phyloP scores from a whole-genome alignment of 1,140 invertebrate genomes.

The Cyclina sinensis region DNA sequence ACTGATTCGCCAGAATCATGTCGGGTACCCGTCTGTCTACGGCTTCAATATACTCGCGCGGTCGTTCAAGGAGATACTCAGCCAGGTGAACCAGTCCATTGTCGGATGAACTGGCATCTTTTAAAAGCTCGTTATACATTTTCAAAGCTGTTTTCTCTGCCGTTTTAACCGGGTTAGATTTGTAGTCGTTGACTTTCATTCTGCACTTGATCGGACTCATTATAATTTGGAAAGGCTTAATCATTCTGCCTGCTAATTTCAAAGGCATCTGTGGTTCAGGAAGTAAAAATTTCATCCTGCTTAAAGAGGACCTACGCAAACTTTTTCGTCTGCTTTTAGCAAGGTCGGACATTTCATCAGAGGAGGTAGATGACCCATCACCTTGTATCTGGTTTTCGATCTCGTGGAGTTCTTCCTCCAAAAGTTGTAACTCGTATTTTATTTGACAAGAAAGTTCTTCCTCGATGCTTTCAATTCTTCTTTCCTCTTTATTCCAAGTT shows the following conservation, averaged over 20 bases:
- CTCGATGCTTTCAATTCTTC: slow-evolving; percentile 15
- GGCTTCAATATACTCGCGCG: slow-evolving; percentile 40
- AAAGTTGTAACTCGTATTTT: slow-evolving; percentile 60
- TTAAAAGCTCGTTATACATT: slow-evolving; percentile 38
- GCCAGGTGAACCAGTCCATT: slow-evolving; percentile 18
- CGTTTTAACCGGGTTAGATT: slow-evolving; percentile 27
- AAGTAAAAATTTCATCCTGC: slow-evolving; percentile 6
- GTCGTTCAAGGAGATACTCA: slow-evolving; percentile 56
- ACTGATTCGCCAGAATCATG: slow-evolving; percentile 62
- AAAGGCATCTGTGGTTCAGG: slow-evolving; percentile 6
- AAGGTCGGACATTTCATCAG: slow-evolving; percentile 10
- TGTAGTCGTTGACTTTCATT: slow-evolving; percentile 48
- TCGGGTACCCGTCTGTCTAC: slow-evolving; percentile 47
- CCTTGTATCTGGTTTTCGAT: slow-evolving; percentile 67
- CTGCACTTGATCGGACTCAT: slow-evolving; percentile 25
- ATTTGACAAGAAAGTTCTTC: slow-evolving; percentile 30
- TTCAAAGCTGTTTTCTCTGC: background rate
- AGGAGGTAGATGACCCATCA: slow-evolving; percentile 42
- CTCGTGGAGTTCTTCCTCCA: slow-evolving; percentile 70
- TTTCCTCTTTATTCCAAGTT: slow-evolving; percentile 53
- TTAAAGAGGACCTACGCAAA: background rate
- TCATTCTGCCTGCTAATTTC: slow-evolving; percentile 28
- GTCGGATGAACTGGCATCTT: background rate
- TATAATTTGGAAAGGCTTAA: slow-evolving; percentile 17
- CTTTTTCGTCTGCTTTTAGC: slow-evolving; percentile 2